A percentile compares a stretch with the other conserved stretches of the same genome.
Evolutionary conservation across 1,140 invertebrate species (phyloP).

Genomic region (Drosophila auraria): DNA sequence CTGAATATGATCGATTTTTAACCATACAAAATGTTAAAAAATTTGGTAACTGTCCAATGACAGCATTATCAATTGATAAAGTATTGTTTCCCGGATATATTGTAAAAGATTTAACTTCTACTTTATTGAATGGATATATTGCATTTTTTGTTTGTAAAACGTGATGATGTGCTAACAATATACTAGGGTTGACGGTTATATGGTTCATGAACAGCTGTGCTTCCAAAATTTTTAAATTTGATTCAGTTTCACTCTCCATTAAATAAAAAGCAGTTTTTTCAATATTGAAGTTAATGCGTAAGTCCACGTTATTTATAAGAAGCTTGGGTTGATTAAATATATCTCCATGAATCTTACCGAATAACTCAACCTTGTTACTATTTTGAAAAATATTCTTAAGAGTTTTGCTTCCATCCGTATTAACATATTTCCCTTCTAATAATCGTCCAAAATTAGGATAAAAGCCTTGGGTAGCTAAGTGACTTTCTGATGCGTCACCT

Average conservation of each 20-base stretch:
- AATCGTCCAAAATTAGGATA: too few species aligned
- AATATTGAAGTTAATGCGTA: neutral
- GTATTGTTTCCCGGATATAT: slow-evolving; percentile 9
- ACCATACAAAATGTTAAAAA: too few species aligned
- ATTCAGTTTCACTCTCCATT: neutral
- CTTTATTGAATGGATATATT: neutral
- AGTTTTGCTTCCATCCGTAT: too few species aligned
- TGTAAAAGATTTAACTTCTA: slow-evolving; percentile 7
- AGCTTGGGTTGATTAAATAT: too few species aligned
- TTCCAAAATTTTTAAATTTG: slow-evolving; percentile 9
- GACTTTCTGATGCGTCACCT: neutral
- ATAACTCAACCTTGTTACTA: too few species aligned
- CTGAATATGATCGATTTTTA: too few species aligned
- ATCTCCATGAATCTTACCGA: too few species aligned
- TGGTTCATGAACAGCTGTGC: slow-evolving; percentile 12
- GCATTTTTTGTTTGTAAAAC: slow-evolving; percentile 16
- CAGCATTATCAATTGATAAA: neutral
- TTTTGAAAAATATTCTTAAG: too few species aligned
- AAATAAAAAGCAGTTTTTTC: slow-evolving; percentile 12
- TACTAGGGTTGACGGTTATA: slow-evolving; percentile 1
- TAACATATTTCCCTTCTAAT: too few species aligned
- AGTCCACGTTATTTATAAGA: too few species aligned
- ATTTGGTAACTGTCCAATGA: too few species aligned
- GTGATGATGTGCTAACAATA: slow-evolving; percentile 2
- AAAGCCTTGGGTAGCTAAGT: neutral